These are phyloP conservation scores for Chionomys nivalis DNA, from an alignment of 2,113 vertebrate genomes.

Conservation along the genomic window DNA sequence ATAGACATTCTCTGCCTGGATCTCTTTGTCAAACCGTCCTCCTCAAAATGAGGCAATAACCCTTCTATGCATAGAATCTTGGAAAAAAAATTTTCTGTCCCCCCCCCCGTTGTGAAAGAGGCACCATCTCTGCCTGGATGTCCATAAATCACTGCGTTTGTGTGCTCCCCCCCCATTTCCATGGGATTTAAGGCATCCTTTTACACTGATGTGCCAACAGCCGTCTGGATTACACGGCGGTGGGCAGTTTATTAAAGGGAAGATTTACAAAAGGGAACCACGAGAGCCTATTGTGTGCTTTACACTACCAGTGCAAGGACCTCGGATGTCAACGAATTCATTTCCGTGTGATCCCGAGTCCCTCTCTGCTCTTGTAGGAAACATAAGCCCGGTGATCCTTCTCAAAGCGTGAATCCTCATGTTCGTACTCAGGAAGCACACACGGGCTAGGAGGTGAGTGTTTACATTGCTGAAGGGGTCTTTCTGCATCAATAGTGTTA, in stretches of 20 bases:
- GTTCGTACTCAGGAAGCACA: background rate
- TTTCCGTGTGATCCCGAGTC: slow-evolving; percentile 53
- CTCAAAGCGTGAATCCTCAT: slow-evolving; percentile 27
- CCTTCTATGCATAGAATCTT: slow-evolving; percentile 49
- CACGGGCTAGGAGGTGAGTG: background rate
- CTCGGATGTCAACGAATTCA: slow-evolving; percentile 60
- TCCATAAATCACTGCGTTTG: background rate
- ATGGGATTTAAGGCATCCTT: slow-evolving; percentile 52
- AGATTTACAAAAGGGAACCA: slow-evolving; percentile 43
- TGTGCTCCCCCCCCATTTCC: slow-evolving; percentile 1
- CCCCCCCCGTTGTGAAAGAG: slow-evolving; percentile 42
- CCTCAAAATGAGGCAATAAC: slow-evolving; percentile 16
- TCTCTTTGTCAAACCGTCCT: slow-evolving; percentile 44
- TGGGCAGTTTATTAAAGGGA: slow-evolving; percentile 67
- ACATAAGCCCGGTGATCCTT: background rate
- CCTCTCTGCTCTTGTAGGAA: background rate
- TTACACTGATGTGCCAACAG: slow-evolving; percentile 20
- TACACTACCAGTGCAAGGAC: background rate
- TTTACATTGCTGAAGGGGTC: slow-evolving; percentile 11
- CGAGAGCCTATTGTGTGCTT: slow-evolving; percentile 55
- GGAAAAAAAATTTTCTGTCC: background rate
- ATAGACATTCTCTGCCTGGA: background rate
- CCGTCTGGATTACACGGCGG: slow-evolving; percentile 53
- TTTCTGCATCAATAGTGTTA: background rate
- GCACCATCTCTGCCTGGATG: background rate